Conservation (phyloP, 2,797 vertebrate genomes). For the Phalloptychus januarius region DNA sequence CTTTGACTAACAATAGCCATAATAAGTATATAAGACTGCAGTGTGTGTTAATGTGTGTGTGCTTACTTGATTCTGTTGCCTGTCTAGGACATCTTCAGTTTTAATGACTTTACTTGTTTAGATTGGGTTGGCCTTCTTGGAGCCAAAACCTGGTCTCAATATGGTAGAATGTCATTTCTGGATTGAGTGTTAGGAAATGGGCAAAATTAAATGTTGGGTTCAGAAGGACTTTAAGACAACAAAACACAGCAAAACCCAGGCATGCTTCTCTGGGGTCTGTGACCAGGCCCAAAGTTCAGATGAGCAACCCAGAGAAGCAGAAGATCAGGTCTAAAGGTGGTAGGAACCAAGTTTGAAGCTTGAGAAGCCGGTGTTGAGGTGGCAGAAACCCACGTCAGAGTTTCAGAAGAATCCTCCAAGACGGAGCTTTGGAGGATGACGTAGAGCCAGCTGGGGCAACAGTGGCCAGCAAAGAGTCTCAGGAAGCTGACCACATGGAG, state of each 20-base stretch:
- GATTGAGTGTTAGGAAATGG: neutral
- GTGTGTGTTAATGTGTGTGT: neutral
- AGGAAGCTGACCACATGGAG: neutral
- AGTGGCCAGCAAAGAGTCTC: neutral
- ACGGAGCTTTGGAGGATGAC: too few relatives aligned
- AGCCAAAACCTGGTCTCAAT: neutral
- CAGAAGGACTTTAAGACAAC: neutral
- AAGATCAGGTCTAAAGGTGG: neutral
- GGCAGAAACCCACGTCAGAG: neutral
- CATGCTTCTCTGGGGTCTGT: neutral
- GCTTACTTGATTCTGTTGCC: neutral
- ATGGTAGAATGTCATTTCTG: neutral
- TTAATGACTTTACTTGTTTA: neutral
- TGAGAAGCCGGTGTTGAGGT: neutral
- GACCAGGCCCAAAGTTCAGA: neutral
- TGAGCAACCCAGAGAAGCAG: neutral
- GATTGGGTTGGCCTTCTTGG: neutral
- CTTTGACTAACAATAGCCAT: constrained; percentile 4
- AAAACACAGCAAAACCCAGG: neutral
- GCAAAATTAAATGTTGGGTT: neutral
- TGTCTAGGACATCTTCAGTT: neutral
- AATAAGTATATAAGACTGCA: neutral
- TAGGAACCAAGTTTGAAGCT: neutral
- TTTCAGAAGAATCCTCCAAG: neutral
- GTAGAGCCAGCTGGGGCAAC: neutral